Evolutionary conservation across 2,888 invertebrate genomes (phyloP).

Genomic region (Sycophila texana): DNA sequence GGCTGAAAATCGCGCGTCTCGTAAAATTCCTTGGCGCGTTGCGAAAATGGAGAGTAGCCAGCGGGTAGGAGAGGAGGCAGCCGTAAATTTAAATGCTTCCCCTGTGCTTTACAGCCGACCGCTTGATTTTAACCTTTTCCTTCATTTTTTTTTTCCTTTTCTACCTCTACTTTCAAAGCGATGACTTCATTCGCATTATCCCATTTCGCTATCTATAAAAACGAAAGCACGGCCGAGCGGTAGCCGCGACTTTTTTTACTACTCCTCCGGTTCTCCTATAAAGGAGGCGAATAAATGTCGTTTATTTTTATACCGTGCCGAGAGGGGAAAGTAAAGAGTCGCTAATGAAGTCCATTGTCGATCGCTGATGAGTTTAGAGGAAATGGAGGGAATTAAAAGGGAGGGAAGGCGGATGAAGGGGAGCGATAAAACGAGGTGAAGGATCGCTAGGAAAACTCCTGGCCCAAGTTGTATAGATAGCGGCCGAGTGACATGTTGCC

Average conservation of each 20-base stretch:
- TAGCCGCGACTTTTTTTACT: background rate
- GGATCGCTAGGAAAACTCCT: background rate
- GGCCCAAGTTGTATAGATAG: constrained; percentile 10
- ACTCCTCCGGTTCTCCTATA: background rate
- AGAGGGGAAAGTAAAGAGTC: constrained; percentile 9
- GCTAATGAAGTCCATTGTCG: constrained; percentile 39
- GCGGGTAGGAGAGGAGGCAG: too few relatives aligned
- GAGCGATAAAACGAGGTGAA: constrained; percentile 16
- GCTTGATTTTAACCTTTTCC: background rate
- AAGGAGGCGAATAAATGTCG: background rate
- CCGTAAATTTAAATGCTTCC: too few relatives aligned
- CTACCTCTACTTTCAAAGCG: background rate
- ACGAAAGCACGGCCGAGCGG: background rate
- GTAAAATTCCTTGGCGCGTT: too few relatives aligned
- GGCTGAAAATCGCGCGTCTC: too few relatives aligned
- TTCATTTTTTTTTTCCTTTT: background rate
- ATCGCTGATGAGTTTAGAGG: constrained; percentile 31
- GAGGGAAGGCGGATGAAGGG: constrained; percentile 26
- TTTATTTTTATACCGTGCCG: background rate
- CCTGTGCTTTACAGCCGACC: too few relatives aligned
- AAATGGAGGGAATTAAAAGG: constrained; percentile 21
- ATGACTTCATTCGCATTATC: background rate
- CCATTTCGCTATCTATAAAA: background rate
- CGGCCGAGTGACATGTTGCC: constrained; percentile 52
- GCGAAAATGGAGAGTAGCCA: too few relatives aligned